Base-by-base conservation (phyloP, 1,140 invertebrate species). In the Batillaria attramentaria region DNA sequence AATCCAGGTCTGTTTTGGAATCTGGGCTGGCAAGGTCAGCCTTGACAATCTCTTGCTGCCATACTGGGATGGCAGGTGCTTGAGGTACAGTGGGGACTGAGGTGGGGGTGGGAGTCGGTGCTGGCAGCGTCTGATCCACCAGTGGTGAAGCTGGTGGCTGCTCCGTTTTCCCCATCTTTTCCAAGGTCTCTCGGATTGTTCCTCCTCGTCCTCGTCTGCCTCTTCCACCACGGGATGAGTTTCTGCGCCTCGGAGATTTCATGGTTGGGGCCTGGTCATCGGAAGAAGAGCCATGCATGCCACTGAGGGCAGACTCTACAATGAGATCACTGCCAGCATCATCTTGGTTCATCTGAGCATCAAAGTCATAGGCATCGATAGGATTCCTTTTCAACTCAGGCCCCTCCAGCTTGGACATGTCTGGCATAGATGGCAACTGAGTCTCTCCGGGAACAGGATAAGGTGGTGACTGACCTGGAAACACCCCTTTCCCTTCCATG, bases 281-380 rank as follows among this genome's bases (percentile, higher is more conserved):
- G 4, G 33, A n/a, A 35, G 73, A 33, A 31, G 73, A 31, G 18
- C 46, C 31, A 33, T 62, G 73, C 18, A 75, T n/a, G 54, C 54
- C 31, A 35, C 24, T 75, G 37, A 39, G 20, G 35, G 75, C 62
- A 2, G 62, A 50, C 39, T 75, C 73, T 16, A 31, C 70, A n/a
- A 60, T 76, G 31, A 70, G 68, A 3, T 70, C 68, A 39, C 60
- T 42, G n/a, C 73, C 73, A 28, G 54, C 13, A 13, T 75, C 73
- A 10, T 79, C 79, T 60, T 83, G 75, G 35, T 79, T 77, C 37
- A 72, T 66, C 31, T 83, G 72, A n/a, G 65, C 78, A 42, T 80
- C 82, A 79, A 83, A 83, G 41, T 83, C 82, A 77, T 81, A 83
- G 6, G 79, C 75, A 81, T 83, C 82, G 5, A 77, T 66, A 31